Evolutionary conservation across 2,797 vertebrate genomes (phyloP).

Genomic region (Coregonus ussuriensis): DNA sequence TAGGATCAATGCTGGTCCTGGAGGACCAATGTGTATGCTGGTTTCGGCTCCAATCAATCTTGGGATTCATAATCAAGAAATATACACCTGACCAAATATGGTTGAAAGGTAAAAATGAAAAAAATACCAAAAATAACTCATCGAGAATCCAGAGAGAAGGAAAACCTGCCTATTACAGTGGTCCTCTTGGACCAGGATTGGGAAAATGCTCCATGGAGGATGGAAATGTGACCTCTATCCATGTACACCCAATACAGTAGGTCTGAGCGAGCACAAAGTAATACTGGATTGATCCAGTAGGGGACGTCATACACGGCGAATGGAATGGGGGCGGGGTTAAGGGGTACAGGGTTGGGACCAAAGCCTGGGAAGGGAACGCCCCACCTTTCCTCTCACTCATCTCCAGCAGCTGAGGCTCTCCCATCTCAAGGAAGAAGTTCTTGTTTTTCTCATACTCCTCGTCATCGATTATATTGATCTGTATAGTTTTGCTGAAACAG

Average conservation of each 20-base stretch:
- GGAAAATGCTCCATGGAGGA: neutral
- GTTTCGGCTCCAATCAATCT: neutral
- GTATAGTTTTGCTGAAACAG: constrained; percentile 90
- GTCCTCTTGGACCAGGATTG: neutral
- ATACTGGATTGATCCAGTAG: constrained; percentile 6
- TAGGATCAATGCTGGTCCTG: neutral
- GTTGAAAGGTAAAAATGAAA: neutral
- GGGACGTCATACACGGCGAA: constrained; percentile 45
- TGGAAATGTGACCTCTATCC: neutral
- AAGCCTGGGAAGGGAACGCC: constrained; percentile 69
- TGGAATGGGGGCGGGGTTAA: constrained; percentile 59
- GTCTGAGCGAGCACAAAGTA: neutral
- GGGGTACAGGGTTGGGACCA: constrained; percentile 67
- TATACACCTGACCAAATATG: neutral
- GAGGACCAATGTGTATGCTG: neutral
- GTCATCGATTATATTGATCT: constrained; percentile 96
- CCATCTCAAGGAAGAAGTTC: constrained; percentile 96
- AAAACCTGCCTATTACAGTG: neutral
- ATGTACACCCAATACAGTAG: neutral
- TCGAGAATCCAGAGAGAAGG: neutral
- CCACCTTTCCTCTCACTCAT: constrained; percentile 99
- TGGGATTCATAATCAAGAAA: neutral
- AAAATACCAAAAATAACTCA: neutral
- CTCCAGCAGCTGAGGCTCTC: constrained; percentile 92
- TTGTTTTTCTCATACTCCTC: constrained; percentile 99